These are phyloP conservation scores for Andrena bucephala DNA, from an alignment of 2,888 invertebrate species.

Conservation along the genomic window DNA sequence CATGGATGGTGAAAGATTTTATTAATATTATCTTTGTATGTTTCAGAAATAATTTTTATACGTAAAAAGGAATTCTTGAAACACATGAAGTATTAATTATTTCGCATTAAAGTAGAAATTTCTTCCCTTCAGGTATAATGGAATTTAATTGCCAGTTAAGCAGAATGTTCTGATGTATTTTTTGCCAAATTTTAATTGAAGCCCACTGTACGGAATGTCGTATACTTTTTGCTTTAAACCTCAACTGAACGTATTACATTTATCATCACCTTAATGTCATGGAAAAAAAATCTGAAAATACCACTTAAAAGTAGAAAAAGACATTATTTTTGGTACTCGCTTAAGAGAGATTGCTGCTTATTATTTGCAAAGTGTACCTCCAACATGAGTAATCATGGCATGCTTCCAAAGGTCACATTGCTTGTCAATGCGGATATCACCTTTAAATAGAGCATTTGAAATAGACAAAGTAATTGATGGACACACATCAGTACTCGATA, in stretches of 20 bases:
- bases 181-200: no score
- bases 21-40: no score
- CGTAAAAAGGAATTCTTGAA: no score
- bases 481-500: background rate
- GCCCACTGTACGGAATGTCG: no score
- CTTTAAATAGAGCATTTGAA: conserved; percentile 50
- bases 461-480: conserved; percentile 32
- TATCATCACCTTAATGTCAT: background rate
- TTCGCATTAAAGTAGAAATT: no score
- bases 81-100: no score
- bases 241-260: background rate
- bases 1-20: no score
- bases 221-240: no score
- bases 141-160: no score
- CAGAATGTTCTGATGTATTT: no score
- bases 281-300: background rate
- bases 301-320: background rate
- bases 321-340: conserved; percentile 10
- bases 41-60: no score
- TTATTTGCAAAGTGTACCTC: conserved; percentile 17
- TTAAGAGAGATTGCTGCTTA: background rate
- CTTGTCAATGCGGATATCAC: conserved; percentile 56
- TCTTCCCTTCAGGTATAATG: no score
- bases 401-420: conserved; percentile 50
- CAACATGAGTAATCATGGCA: conserved; percentile 28